Conservation (phyloP, 2,888 invertebrate genomes). For the Archips xylosteana region DNA sequence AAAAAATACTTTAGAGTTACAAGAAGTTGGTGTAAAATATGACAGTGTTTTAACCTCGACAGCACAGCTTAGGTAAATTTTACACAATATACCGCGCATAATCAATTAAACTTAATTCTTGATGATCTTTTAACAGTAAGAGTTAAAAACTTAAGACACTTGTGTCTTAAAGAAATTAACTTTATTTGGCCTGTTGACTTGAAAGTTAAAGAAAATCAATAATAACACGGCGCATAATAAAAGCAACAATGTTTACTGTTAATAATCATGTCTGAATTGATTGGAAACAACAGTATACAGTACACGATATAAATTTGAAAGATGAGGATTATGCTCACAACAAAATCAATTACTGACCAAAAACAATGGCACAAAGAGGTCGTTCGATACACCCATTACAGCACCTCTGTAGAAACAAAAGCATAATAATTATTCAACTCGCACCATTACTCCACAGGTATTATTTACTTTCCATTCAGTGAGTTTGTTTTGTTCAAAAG, state of each 20-base stretch:
- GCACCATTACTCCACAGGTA: constrained; percentile 37
- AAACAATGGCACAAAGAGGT: constrained; percentile 9
- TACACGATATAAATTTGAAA: not conserved
- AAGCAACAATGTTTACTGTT: not conserved
- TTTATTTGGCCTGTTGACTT: no score
- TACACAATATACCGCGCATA: no score
- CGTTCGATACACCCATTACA: constrained; percentile 31
- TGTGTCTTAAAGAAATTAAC: no score
- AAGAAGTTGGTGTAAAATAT: no score
- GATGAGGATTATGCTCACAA: constrained; percentile 7
- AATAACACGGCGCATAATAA: no score
- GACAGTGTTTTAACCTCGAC: no score
- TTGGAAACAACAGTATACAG: not conserved
- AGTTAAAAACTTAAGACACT: no score
- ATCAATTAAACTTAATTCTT: no score
- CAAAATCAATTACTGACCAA: constrained; percentile 25
- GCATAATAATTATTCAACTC: constrained; percentile 38
- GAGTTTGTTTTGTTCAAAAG: constrained; percentile 35
- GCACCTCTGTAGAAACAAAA: constrained; percentile 31
- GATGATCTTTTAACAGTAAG: no score
- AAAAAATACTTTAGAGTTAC: no score
- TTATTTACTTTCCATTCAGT: constrained; percentile 39
- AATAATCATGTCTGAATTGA: not conserved
- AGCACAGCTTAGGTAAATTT: no score
- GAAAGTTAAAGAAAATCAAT: no score